Conservation (phyloP, 2,888 invertebrate species). For the Catocala nupta region DNA sequence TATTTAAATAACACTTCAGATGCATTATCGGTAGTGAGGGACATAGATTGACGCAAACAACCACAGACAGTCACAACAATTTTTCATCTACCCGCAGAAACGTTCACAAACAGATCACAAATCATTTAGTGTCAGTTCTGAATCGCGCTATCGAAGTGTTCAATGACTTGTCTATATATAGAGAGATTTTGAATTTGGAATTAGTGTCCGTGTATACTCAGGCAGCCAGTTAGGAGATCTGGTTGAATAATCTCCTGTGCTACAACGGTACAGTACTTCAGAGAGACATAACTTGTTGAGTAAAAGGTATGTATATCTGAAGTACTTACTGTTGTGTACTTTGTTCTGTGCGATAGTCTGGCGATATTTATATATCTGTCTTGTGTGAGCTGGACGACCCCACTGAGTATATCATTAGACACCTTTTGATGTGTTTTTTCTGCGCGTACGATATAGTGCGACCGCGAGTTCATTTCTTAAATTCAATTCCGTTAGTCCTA, state of each 20-base stretch:
- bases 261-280: conserved; percentile 15
- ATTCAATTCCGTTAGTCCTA: too few species aligned
- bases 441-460: too few species aligned
- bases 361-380: conserved; percentile 31
- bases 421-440: conserved; percentile 31
- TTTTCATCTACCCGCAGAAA: conserved; percentile 17
- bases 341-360: conserved; percentile 45
- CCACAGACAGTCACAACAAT: background rate
- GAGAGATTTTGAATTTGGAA: background rate
- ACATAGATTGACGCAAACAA: too few species aligned
- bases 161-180: conserved; percentile 17
- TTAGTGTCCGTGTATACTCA: conserved; percentile 65
- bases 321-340: conserved; percentile 10
- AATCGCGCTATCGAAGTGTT: conserved; percentile 60
- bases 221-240: conserved; percentile 55
- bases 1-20: too few species aligned
- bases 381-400: conserved; percentile 35
- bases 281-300: conserved; percentile 39
- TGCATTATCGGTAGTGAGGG: too few species aligned
- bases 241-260: conserved; percentile 42
- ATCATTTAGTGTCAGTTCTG: conserved; percentile 32
- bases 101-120: background rate
- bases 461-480: too few species aligned
- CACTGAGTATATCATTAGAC: conserved; percentile 60
- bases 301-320: conserved; percentile 29